phyloP scores from a whole-genome alignment of 2,888 invertebrate species.

The Eulithis prunata region DNA sequence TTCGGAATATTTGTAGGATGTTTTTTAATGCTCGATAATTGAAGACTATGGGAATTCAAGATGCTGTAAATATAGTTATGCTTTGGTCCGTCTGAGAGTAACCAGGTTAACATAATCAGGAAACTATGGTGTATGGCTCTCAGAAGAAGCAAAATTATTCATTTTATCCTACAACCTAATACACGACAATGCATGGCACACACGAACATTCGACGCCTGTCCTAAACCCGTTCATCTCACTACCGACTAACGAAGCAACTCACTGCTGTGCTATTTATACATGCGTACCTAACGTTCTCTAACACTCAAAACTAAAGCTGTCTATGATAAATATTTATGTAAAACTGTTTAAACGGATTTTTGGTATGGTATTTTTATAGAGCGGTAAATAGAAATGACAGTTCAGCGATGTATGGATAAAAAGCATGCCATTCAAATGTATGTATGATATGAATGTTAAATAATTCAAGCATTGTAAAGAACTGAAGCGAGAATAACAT shows the following conservation, averaged over 20 bases:
- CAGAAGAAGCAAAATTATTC: slow-evolving; percentile 43
- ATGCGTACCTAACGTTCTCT: slow-evolving; percentile 68
- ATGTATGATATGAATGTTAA: slow-evolving; percentile 44
- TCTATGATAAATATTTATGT: slow-evolving; percentile 45
- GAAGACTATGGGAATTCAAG: slow-evolving; percentile 5
- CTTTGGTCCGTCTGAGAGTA: slow-evolving; percentile 14
- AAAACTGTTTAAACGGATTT: slow-evolving; percentile 2
- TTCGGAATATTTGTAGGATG: too few relatives aligned
- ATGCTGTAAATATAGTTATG: background rate
- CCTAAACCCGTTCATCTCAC: slow-evolving; percentile 51
- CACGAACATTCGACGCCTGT: slow-evolving; percentile 59
- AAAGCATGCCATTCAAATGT: slow-evolving; percentile 49
- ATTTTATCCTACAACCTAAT: slow-evolving; percentile 49
- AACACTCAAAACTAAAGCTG: slow-evolving; percentile 62
- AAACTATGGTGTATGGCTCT: slow-evolving; percentile 10
- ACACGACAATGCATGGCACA: slow-evolving; percentile 64
- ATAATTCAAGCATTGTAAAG: slow-evolving; percentile 47
- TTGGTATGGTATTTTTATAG: slow-evolving; percentile 22
- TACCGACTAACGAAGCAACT: slow-evolving; percentile 66
- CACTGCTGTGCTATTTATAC: slow-evolving; percentile 60
- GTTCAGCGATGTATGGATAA: slow-evolving; percentile 50
- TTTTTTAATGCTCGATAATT: slow-evolving; percentile 2
- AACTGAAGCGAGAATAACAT: slow-evolving; percentile 49
- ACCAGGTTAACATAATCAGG: background rate
- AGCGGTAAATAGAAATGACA: slow-evolving; percentile 41